Evolutionary conservation across 2,113 vertebrate species (phyloP), one percentile per base, ranked within the genome.

Genomic region (Gila orcuttii): DNA sequence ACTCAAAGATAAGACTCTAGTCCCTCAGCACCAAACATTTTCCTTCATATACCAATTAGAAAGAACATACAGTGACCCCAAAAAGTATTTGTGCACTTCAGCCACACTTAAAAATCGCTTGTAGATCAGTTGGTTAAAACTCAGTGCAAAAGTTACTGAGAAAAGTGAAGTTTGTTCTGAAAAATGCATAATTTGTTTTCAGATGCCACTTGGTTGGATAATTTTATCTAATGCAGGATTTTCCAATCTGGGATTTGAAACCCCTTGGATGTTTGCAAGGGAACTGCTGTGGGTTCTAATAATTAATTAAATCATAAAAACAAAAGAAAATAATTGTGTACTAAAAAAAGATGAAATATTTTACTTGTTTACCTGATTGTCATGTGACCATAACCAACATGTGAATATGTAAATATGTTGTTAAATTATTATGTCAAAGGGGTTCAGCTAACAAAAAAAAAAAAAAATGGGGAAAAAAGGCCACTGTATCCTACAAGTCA

Each of bases 1-100:
- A 86, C 69, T 64, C 60, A 21, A 1, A n/a, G 69, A 81, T 81
- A 81, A 81, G 59, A 81, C 39, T 81, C 25, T 3, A 31, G 39
- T 81, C 79, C 39, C 39, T 62, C 33, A 80, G 36, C 39, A 64
- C 21, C 59, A 17, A 80, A 62, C 39, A 47, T n/a, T 21, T 66
- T 47, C n/a, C 60, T 80, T 64, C 15, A 47, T 64, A 66, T 47
- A 25, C 12, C 13, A 64, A 64, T 28, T 45, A 47, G 36, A 66
- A 17, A 64, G 42, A 31, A 80, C 15, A 9, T 47, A 28, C 36
- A 31, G 33, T 62, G 77, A 12, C 23, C 57, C 8, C 5, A 60
- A 60, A 17, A 79, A 23, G 36, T 62, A 21, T 28, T 57, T 17
- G 12, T 12, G 59, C 28, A 9, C 23, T 25, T 25, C 8, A 17